These are phyloP conservation scores for Drosophila carrolli DNA, from an alignment of 1,140 invertebrate species.

Conservation along the genomic window DNA sequence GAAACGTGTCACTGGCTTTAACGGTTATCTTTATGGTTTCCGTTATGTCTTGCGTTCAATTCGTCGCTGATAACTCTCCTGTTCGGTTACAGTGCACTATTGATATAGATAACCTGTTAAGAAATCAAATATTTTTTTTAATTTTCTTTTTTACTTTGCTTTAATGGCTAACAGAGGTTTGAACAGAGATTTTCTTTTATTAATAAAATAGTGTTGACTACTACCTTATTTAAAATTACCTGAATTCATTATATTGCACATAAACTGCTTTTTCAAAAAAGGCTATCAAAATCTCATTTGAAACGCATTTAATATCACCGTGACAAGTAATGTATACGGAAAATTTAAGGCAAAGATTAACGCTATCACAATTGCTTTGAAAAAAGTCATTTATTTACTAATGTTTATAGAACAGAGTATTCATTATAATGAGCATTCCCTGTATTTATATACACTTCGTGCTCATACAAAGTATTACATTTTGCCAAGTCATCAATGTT, in stretches of 20 bases:
- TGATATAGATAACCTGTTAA: not conserved
- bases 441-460: constrained; percentile 7
- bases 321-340: not conserved
- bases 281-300: no score
- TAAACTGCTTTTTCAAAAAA: no score
- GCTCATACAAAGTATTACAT: constrained; percentile 45
- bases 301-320: not conserved
- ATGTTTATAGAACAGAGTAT: not conserved
- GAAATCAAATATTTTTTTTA: no score
- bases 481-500: constrained; percentile 79
- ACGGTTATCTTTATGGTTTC: constrained; percentile 65
- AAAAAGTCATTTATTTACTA: no score
- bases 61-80: constrained; percentile 30
- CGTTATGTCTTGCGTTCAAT: constrained; percentile 42
- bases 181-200: no score
- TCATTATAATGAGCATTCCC: not conserved
- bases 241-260: no score
- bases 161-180: no score
- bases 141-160: no score
- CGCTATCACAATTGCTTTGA: not conserved
- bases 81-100: constrained; percentile 18
- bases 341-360: not conserved
- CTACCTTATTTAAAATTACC: no score
- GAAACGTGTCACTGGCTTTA: constrained; percentile 58
- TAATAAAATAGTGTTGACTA: no score